phyloP scores from a whole-genome alignment of 2,113 vertebrate genomes.

The Equus przewalskii region DNA sequence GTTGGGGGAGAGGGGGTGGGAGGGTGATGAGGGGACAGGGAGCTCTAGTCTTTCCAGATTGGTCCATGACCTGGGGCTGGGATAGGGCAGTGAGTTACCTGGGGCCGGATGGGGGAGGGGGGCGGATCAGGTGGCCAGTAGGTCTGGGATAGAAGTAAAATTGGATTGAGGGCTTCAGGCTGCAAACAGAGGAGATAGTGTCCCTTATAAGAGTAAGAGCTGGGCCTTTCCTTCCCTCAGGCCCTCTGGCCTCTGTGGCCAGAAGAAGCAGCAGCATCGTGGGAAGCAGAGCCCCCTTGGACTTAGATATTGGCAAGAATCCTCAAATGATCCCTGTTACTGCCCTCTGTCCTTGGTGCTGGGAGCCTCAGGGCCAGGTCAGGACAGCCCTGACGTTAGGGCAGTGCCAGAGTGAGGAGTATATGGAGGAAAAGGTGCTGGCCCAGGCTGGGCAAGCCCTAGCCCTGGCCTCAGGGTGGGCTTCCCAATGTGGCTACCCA shows the following conservation, averaged over 20 bases:
- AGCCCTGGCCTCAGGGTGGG: not conserved
- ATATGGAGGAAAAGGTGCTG: not conserved
- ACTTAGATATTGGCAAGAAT: not conserved
- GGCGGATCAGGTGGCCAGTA: not conserved
- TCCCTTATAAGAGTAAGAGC: not conserved
- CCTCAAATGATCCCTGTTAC: not conserved
- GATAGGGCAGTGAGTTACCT: slow-evolving; percentile 54
- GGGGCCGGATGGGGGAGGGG: not conserved
- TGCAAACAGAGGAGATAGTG: not conserved
- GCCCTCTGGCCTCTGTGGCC: not conserved
- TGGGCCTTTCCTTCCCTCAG: not conserved
- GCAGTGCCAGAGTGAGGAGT: not conserved
- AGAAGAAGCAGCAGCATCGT: not conserved
- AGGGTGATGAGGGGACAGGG: not conserved
- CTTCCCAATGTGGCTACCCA: not conserved
- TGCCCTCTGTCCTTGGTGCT: not conserved
- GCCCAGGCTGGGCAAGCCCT: too few relatives aligned
- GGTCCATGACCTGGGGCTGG: not conserved
- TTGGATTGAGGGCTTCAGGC: not conserved
- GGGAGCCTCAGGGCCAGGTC: not conserved
- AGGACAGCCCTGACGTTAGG: not conserved
- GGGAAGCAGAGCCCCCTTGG: not conserved
- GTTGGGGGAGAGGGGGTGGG: too few relatives aligned
- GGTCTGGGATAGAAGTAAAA: slow-evolving; percentile 52
- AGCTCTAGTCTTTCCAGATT: slow-evolving; percentile 51